These are phyloP conservation scores for Psilanteris sp. DNA, from an alignment of 1,140 invertebrate genomes.

Conservation along the genomic window DNA sequence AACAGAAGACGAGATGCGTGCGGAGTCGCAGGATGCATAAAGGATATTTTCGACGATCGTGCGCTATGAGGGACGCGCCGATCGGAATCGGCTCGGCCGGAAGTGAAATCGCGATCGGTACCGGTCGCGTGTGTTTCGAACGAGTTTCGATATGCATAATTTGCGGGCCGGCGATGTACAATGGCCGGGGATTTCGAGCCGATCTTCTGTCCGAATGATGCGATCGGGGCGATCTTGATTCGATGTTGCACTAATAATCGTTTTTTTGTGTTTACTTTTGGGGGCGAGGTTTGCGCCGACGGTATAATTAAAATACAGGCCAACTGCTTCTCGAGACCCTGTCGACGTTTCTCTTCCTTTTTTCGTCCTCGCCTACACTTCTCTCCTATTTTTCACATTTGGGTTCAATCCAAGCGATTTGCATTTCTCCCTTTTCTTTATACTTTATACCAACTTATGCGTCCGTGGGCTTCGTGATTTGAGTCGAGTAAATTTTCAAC, in stretches of 20 bases:
- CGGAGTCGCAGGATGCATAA: slow-evolving; percentile 45
- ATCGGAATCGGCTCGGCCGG: no score
- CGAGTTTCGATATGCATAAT: no score
- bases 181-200: no score
- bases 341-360: slow-evolving; percentile 42
- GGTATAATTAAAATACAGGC: slow-evolving; percentile 79
- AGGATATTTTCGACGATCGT: slow-evolving; percentile 43
- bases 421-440: slow-evolving; percentile 22
- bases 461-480: no score
- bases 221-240: no score
- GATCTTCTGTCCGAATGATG: no score
- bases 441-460: slow-evolving; percentile 46
- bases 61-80: no score
- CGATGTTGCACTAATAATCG: no score
- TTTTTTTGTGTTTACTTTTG: slow-evolving; percentile 23
- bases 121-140: no score
- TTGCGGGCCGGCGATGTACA: no score
- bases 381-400: slow-evolving; percentile 54
- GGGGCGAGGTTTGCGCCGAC: slow-evolving; percentile 68
- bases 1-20: slow-evolving; percentile 60
- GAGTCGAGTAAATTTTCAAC: slow-evolving; percentile 33
- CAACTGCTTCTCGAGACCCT: slow-evolving; percentile 62
- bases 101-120: no score
- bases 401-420: slow-evolving; percentile 46
- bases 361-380: slow-evolving; percentile 35